phyloP scores from a whole-genome alignment of 2,888 invertebrate species.

The Parnassius orleans region DNA sequence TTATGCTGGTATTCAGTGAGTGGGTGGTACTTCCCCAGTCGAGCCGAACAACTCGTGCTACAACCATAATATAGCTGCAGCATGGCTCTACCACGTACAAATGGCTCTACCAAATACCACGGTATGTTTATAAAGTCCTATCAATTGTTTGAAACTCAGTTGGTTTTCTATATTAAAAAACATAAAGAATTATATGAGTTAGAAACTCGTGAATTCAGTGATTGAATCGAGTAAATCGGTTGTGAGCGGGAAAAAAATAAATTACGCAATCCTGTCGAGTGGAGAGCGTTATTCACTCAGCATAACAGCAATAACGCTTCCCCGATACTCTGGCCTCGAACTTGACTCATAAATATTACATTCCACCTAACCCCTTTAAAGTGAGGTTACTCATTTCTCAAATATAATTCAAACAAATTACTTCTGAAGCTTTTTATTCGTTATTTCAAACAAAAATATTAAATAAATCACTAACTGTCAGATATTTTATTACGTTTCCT shows the following conservation, averaged over 20 bases:
- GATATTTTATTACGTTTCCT: no score
- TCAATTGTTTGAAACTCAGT: no score
- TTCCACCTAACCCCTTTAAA: conserved; percentile 32
- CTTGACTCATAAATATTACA: conserved; percentile 39
- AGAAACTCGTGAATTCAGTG: conserved; percentile 4
- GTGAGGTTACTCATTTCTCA: conserved; percentile 35
- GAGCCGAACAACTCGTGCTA: no score
- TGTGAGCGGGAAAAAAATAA: conserved; percentile 24
- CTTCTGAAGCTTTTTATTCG: background rate
- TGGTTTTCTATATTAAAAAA: background rate
- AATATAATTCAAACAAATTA: conserved; percentile 9
- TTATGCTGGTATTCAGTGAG: no score
- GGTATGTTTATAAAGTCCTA: no score
- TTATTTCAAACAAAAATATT: no score
- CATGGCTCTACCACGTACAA: no score
- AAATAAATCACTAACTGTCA: no score
- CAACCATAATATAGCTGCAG: no score
- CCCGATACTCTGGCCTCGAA: conserved; percentile 7
- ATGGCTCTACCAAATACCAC: no score
- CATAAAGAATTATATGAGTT: conserved; percentile 8
- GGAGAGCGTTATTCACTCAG: conserved; percentile 21
- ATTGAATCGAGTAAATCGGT: conserved; percentile 19
- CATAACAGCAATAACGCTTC: conserved; percentile 14
- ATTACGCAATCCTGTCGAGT: conserved; percentile 29
- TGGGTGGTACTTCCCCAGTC: no score